Evolutionary conservation across 2,797 vertebrate genomes (phyloP).

Genomic region (Kryptopterus vitreolus): DNA sequence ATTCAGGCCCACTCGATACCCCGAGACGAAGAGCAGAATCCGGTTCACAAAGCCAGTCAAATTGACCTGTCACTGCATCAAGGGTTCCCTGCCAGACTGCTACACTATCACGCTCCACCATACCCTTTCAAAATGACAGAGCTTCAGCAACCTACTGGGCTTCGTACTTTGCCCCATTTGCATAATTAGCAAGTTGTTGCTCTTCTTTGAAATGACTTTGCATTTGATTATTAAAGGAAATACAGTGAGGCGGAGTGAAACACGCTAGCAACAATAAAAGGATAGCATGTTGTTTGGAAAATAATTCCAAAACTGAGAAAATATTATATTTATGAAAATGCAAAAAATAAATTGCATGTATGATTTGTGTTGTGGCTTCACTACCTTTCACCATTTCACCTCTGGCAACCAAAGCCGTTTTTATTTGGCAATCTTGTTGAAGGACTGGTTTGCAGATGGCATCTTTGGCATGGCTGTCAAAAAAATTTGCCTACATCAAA

Average conservation of each 20-base stretch:
- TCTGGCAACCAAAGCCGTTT: constrained; percentile 56
- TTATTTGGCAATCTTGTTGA: constrained; percentile 55
- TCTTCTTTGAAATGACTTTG: constrained; percentile 72
- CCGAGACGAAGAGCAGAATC: constrained; percentile 76
- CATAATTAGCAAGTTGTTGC: constrained; percentile 83
- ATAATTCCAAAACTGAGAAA: constrained; percentile 44
- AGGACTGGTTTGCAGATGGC: constrained; percentile 58
- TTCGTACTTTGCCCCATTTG: constrained; percentile 71
- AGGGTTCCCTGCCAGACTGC: constrained; percentile 76
- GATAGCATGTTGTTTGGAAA: constrained; percentile 51
- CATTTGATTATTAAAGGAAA: constrained; percentile 66
- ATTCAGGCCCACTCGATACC: constrained; percentile 68
- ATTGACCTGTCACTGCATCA: constrained; percentile 91
- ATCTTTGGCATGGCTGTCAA: constrained; percentile 50
- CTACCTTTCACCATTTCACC: constrained; percentile 54
- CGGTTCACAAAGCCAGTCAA: constrained; percentile 84
- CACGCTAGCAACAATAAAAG: constrained; percentile 51
- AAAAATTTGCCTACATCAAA: constrained; percentile 60
- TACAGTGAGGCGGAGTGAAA: constrained; percentile 64
- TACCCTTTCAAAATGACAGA: constrained; percentile 80
- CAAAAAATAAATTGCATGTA: constrained; percentile 21
- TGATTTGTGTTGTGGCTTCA: constrained; percentile 40
- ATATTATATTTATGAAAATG: constrained; percentile 48
- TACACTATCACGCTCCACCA: constrained; percentile 78
- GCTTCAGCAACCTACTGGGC: constrained; percentile 76